These are phyloP conservation scores for Dicrurus megarhynchus DNA, from an alignment of 2,113 vertebrate genomes.

Conservation along the genomic window DNA sequence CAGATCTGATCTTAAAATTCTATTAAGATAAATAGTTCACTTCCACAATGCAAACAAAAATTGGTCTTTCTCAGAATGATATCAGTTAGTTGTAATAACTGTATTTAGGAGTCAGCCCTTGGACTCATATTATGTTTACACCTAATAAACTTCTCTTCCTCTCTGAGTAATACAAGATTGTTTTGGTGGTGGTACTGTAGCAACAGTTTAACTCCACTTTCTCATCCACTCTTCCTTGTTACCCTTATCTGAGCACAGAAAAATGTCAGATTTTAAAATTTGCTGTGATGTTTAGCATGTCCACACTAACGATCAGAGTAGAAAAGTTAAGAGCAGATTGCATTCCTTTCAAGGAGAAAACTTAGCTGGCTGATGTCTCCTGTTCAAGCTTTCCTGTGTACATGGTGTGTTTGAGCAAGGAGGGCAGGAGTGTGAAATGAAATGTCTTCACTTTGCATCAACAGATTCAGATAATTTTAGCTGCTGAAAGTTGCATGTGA, in stretches of 20 bases:
- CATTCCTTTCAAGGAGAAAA: not conserved
- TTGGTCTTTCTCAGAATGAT: not conserved
- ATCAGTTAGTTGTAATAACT: not conserved
- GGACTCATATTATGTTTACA: not conserved
- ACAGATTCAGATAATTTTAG: not conserved
- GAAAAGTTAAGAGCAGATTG: not conserved
- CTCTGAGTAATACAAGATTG: accelerated
- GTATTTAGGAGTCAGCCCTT: not conserved
- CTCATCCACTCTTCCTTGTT: not conserved
- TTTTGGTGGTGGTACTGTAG: not conserved
- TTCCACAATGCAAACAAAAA: not conserved
- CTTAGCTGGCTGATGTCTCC: not conserved
- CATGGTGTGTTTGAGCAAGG: not conserved
- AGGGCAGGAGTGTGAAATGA: not conserved
- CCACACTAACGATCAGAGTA: not conserved
- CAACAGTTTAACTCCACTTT: not conserved
- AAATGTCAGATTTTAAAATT: not conserved
- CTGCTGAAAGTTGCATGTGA: not conserved
- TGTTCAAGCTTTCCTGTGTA: not conserved
- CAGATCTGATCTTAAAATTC: not conserved
- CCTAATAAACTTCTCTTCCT: not conserved
- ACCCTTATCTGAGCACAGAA: not conserved
- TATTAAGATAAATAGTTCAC: accelerated
- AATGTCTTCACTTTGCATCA: not conserved
- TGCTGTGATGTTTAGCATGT: not conserved